Base-by-base conservation (phyloP, 1,140 invertebrate genomes). In the Camponotus vicinus region DNA sequence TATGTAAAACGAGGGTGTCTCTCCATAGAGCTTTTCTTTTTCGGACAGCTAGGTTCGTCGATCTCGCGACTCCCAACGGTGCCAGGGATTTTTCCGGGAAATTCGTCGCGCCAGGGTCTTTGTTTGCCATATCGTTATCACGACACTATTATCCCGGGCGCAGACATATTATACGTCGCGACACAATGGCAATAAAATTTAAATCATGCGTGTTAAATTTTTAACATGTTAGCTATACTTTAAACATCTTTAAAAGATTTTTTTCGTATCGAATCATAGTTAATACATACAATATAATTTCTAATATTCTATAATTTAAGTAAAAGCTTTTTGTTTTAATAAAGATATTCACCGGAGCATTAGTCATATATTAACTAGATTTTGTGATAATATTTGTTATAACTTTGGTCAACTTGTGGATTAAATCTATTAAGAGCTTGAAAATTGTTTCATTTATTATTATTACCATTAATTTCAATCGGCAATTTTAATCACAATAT, bases 1-100 rank as follows among this genome's bases (percentile, higher is more conserved):
- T 89, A 88, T 88, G 86, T 89, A 88, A 90, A 90, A 91, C 63
- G 86, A 57, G 67, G 18, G 40, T 75, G 55, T 63, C 79, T 37
- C 79, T 27, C 52, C 79, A 3, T 15, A n/a, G 34, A 3, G 11
- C 8, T 0, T 21, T 70, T 66, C 63, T 57, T 69, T 80, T 86
- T 87, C 55, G 55, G 66, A 86, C 89, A 88, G 83, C 86, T 84
- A 70, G 80, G 67, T 57, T 77, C 55, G 82, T 86, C 79, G 87
- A 92, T 86, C 49, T 52, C 55, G 40, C 82, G 42, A 52, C 21
- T 11, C 49, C 21, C 55, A 37, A 73, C 66, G 4, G 21, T 15
- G 27, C 13, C 40, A 27, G 13, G n/a, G 63, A 83, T 83, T 83
- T 82, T 82, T 75, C 55, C 57, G 55, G 40, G 18, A 83, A 83